phyloP scores from a whole-genome alignment of 2,797 vertebrate genomes.

The Anas bernieri region DNA sequence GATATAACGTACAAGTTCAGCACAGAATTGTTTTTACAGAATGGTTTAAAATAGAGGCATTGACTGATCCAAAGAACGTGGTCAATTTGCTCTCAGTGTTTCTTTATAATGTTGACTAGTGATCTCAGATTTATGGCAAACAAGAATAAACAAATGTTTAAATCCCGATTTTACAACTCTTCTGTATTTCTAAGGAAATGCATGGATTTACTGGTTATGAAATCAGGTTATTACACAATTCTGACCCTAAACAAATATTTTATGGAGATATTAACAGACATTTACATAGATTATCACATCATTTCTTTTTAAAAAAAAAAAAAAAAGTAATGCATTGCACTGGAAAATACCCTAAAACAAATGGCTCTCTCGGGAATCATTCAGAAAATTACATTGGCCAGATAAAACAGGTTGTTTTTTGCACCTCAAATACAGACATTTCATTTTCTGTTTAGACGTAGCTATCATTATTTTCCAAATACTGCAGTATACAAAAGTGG shows the following conservation, averaged over 20 bases:
- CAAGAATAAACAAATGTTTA: not conserved
- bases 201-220: not conserved
- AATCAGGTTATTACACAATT: conserved; percentile 21
- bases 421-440: not conserved
- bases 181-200: not conserved
- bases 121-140: not conserved
- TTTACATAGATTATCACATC: not conserved
- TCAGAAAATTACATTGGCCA: not conserved
- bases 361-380: not conserved
- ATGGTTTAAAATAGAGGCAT: not conserved
- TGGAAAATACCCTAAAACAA: not conserved
- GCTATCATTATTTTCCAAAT: not conserved
- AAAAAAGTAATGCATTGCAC: not conserved
- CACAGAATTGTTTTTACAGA: not conserved
- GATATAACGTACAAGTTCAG: not conserved
- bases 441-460: not conserved
- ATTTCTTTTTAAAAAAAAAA: not conserved
- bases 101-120: not conserved
- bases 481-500: not conserved
- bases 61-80: not conserved
- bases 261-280: not conserved
- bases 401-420: not conserved
- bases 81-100: not conserved
- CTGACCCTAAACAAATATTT: conserved; percentile 24
- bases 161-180: not conserved